Percentiles rank a stretch among this genome's conserved stretches.
Evolutionary conservation across 2,888 invertebrate genomes (phyloP).

Genomic region (Junonia oenone): DNA sequence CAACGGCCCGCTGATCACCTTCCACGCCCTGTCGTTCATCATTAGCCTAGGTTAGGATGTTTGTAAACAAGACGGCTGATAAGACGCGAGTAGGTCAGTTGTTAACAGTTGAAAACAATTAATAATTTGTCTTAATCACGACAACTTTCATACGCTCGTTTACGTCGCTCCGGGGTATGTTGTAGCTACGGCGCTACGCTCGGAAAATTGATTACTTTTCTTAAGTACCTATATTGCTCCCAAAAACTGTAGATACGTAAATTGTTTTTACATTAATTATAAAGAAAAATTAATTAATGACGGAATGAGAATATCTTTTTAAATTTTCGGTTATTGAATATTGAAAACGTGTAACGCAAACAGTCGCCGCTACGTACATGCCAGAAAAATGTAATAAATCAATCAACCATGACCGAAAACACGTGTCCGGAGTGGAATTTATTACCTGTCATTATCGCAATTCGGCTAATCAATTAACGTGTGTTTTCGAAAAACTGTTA

Average conservation of each 20-base stretch:
- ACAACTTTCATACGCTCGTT: background rate
- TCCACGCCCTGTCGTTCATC: slow-evolving; percentile 74
- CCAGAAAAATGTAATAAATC: slow-evolving; percentile 37
- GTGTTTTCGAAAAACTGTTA: slow-evolving; percentile 40
- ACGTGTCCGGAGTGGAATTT: slow-evolving; percentile 38
- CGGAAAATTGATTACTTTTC: background rate
- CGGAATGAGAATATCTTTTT: background rate
- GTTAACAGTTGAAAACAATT: slow-evolving; percentile 2
- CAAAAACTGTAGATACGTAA: too few relatives aligned
- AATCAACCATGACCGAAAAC: slow-evolving; percentile 43
- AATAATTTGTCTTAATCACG: background rate
- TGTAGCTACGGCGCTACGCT: background rate
- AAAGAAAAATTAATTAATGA: background rate
- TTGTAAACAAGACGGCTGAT: slow-evolving; percentile 73
- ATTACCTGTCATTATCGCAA: slow-evolving; percentile 59
- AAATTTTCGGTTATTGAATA: slow-evolving; percentile 12
- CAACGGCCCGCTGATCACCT: slow-evolving; percentile 74
- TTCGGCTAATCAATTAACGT: slow-evolving; percentile 57
- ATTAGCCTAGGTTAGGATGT: slow-evolving; percentile 80
- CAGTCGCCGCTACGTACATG: slow-evolving; percentile 22
- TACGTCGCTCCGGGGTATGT: background rate
- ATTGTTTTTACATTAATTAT: background rate
- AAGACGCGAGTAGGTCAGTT: slow-evolving; percentile 38
- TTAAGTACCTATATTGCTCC: background rate
- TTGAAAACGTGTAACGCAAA: slow-evolving; percentile 12